phyloP scores from a whole-genome alignment of 2,113 vertebrate genomes.

The Oryzias celebensis region DNA sequence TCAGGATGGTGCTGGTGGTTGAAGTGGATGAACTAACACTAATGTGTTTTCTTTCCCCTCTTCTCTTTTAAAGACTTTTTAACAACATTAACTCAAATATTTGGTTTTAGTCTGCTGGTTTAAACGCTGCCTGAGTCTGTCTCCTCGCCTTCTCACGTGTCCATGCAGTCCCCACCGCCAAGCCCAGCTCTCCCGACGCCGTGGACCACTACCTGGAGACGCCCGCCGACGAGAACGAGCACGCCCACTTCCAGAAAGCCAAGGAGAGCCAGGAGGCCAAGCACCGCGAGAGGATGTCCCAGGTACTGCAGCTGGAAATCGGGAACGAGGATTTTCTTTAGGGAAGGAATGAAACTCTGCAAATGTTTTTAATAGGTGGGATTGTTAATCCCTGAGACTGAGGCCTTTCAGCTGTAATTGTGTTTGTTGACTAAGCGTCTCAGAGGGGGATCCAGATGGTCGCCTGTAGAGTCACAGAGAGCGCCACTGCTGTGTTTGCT shows the following conservation, averaged over 20 bases:
- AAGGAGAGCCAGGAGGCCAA: conserved; percentile 97
- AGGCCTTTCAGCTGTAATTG: conserved; percentile 47
- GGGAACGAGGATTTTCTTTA: neutral
- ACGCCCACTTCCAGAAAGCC: conserved; percentile 95
- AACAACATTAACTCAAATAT: too few relatives aligned
- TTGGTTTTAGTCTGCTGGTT: too few relatives aligned
- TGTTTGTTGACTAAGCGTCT: conserved; percentile 47
- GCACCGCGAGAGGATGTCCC: conserved; percentile 95
- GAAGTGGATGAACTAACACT: conserved; percentile 10
- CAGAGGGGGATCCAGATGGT: conserved; percentile 38
- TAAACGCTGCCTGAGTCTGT: too few relatives aligned
- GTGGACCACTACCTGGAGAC: conserved; percentile 96
- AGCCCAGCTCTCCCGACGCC: conserved; percentile 89
- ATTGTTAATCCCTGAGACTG: conserved; percentile 37
- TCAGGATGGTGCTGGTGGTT: conserved; percentile 10
- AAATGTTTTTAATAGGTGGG: conserved; percentile 30
- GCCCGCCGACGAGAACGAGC: conserved; percentile 95
- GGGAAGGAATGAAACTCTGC: conserved; percentile 6
- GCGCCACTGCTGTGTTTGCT: too few relatives aligned
- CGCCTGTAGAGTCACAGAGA: conserved; percentile 3
- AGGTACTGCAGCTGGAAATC: conserved; percentile 72
- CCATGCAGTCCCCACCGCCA: conserved; percentile 88
- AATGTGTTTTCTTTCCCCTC: conserved; percentile 15
- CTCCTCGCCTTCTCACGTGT: too few relatives aligned
- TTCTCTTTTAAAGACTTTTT: neutral